phyloP scores from a whole-genome alignment of 2,797 vertebrate genomes.

The Mormyrus hasselquistii region DNA sequence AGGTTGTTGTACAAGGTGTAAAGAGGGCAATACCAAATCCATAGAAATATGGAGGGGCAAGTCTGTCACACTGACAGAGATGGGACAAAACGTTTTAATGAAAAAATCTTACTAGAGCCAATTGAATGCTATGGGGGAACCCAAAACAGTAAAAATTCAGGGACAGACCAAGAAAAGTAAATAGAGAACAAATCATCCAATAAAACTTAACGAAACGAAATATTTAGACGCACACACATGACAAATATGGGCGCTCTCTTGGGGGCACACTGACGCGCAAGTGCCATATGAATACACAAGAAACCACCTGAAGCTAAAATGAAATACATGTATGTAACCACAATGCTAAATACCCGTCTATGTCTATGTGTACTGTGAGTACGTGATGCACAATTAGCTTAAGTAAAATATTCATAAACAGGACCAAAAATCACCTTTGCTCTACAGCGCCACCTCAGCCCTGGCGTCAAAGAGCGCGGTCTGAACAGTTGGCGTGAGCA shows the following conservation, averaged over 20 bases:
- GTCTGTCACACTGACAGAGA: not conserved
- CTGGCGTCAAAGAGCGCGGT: not conserved
- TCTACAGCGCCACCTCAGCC: not conserved
- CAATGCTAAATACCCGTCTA: not conserved
- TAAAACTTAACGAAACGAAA: not conserved
- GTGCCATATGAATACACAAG: not conserved
- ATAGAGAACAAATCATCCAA: not conserved
- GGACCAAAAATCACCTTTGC: not conserved
- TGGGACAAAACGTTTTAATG: not conserved
- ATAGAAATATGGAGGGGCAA: not conserved
- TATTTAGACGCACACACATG: not conserved
- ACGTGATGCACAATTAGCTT: not conserved
- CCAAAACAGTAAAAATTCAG: not conserved
- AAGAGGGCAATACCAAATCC: not conserved
- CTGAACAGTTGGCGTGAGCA: not conserved
- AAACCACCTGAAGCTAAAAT: not conserved
- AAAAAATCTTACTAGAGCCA: not conserved
- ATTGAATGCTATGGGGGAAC: not conserved
- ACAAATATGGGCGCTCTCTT: not conserved
- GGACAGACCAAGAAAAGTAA: not conserved
- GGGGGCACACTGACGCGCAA: not conserved
- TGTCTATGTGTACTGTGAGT: not conserved
- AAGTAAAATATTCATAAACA: not conserved
- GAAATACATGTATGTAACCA: not conserved
- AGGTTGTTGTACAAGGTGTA: not conserved